Evolutionary conservation across 2,888 invertebrate species (phyloP).

Genomic region (Iselma pallidipennis): DNA sequence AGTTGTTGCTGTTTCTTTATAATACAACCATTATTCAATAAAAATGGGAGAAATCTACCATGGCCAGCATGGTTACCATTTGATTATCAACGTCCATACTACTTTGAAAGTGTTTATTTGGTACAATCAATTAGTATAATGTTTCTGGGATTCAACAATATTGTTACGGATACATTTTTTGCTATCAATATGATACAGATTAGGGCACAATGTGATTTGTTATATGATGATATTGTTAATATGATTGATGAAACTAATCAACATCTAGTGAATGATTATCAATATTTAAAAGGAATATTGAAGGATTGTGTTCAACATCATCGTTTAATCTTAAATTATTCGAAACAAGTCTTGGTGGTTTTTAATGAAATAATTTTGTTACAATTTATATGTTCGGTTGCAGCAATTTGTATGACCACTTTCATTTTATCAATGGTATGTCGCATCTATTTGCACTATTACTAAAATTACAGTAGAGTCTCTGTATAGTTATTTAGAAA

Average conservation of each 20-base stretch:
- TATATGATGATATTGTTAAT: conserved; percentile 11
- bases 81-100: conserved; percentile 4
- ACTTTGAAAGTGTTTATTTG: neutral
- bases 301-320: no score
- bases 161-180: conserved; percentile 15
- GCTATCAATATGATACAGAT: conserved; percentile 14
- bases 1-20: neutral
- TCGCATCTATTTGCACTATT: no score
- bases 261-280: neutral
- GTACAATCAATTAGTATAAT: conserved; percentile 3
- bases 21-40: neutral
- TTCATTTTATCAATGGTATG: no score
- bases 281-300: conserved; percentile 8
- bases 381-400: neutral
- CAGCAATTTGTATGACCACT: no score
- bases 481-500: no score
- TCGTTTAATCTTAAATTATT: neutral
- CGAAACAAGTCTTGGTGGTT: neutral
- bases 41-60: conserved; percentile 7
- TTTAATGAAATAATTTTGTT: neutral
- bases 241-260: no score
- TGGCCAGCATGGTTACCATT: neutral
- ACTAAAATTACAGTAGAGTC: no score
- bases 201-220: conserved; percentile 15
- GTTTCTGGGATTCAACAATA: conserved; percentile 8